Conservation (phyloP, 1,140 invertebrate species). For the Delia radicum region DNA sequence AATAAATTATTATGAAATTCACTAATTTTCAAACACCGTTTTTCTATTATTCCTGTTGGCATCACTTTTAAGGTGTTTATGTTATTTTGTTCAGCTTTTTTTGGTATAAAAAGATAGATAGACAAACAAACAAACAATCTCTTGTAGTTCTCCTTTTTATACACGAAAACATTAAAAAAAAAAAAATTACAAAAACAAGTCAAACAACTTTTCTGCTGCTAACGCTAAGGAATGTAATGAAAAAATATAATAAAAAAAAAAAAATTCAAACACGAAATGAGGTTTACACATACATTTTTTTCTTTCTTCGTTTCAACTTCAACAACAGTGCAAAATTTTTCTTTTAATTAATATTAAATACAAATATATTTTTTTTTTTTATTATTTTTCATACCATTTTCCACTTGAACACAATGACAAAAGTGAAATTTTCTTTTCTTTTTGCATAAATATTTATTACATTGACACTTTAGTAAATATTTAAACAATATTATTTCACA, state of each 20-base stretch:
- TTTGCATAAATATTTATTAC: neutral
- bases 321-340: neutral
- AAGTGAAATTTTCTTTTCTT: neutral
- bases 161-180: neutral
- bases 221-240: slow-evolving; percentile 5
- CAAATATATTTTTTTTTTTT: neutral
- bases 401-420: neutral
- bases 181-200: slow-evolving; percentile 1
- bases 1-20: too few relatives aligned
- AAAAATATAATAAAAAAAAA: neutral
- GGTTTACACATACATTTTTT: neutral
- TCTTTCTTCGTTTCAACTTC: neutral
- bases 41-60: too few relatives aligned
- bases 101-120: too few relatives aligned
- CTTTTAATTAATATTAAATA: neutral
- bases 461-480: neutral
- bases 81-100: too few relatives aligned
- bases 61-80: too few relatives aligned
- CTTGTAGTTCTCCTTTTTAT: neutral
- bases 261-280: neutral
- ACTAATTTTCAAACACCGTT: too few relatives aligned
- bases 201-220: slow-evolving; percentile 18
- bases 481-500: neutral
- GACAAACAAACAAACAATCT: neutral
- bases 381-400: neutral